Conservation (phyloP, 2,113 vertebrate genomes). For the Megalops atlanticus region DNA sequence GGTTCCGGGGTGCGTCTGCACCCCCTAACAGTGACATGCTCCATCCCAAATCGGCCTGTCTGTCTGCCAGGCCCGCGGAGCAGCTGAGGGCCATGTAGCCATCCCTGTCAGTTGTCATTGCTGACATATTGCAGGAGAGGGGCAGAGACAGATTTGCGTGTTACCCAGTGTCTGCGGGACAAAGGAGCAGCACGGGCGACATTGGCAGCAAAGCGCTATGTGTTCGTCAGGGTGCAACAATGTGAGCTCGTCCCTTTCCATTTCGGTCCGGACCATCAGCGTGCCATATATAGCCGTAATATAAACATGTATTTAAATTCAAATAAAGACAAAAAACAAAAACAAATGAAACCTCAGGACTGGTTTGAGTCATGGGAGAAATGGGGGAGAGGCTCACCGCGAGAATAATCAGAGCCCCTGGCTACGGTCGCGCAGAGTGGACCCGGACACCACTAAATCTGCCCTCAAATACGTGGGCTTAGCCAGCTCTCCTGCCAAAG, state of each 20-base stretch:
- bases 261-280: background rate
- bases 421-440: background rate
- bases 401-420: background rate
- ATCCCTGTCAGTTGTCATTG: background rate
- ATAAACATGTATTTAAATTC: background rate
- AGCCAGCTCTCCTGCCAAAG: constrained; percentile 1
- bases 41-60: background rate
- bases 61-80: background rate
- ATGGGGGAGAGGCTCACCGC: too few species aligned
- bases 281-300: background rate
- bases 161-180: background rate
- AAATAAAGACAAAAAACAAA: too few species aligned
- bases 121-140: background rate
- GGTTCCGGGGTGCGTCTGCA: background rate
- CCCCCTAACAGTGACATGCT: too few species aligned
- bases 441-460: background rate
- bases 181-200: background rate
- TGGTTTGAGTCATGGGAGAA: background rate
- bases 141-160: background rate
- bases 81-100: background rate
- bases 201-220: too few species aligned
- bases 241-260: background rate
- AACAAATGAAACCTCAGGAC: background rate
- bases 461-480: background rate
- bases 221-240: background rate